Evolutionary conservation across 2,113 vertebrate genomes (phyloP).

Genomic region (Stercorarius parasiticus): DNA sequence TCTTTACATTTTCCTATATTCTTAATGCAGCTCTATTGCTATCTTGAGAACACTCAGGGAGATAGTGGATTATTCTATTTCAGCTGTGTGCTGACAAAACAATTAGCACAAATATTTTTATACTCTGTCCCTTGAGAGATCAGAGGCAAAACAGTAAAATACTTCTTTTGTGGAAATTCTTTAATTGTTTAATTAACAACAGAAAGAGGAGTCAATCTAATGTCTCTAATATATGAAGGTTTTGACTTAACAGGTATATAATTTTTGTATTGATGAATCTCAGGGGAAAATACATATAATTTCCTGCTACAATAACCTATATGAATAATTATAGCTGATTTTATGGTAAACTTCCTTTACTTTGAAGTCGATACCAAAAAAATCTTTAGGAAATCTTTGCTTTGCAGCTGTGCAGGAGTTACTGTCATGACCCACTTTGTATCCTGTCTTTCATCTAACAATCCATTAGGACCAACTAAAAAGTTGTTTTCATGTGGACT

Average conservation of each 20-base stretch:
- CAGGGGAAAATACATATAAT: not conserved
- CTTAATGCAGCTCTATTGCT: not conserved
- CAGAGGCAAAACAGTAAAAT: not conserved
- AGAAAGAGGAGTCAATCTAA: not conserved
- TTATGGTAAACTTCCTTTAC: not conserved
- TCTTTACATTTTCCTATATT: not conserved
- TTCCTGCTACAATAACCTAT: not conserved
- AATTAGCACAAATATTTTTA: not conserved
- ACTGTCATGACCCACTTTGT: not conserved
- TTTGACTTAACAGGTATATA: not conserved
- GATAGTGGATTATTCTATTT: not conserved
- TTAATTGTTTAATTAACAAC: not conserved
- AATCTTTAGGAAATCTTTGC: not conserved
- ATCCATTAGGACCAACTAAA: not conserved
- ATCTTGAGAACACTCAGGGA: not conserved
- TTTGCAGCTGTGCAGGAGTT: not conserved
- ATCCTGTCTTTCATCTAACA: not conserved
- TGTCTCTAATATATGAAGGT: not conserved
- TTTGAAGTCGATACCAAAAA: not conserved
- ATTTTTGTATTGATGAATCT: not conserved
- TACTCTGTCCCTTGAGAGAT: not conserved
- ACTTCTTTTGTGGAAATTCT: not conserved
- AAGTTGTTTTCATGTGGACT: not conserved
- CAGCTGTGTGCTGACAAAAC: not conserved
- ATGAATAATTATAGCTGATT: not conserved